Evolutionary conservation across 2,888 invertebrate genomes (phyloP), one percentile per base, ranked within the genome.

Genomic region (Netelia virgata): DNA sequence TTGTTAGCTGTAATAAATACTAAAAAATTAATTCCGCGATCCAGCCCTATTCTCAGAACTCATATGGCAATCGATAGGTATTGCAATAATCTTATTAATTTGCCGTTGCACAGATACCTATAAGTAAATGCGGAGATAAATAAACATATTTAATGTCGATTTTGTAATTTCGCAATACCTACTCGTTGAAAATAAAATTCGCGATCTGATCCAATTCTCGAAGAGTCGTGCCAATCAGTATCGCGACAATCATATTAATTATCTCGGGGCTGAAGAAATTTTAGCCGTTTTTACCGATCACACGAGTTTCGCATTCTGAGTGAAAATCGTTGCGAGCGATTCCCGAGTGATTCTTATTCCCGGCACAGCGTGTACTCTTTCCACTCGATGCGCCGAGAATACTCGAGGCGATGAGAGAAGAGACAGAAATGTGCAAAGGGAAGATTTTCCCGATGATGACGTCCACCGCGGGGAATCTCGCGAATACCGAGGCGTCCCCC

Each of bases 401-500:
- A 63, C 50, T 53, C 70, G 20, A 63, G 20, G 75, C 43, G 50
- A 50, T 50, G 69, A 55, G 23, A 59, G 9, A 28, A 63, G 59
- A 77, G 81, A 86, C 74, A 81, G 63, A 85, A 85, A 66, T 86
- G 83, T 86, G 87, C 86, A 80, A 80, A 82, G 84, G 86, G 89
- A 88, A 87, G 88, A 90, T 89, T 88, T 88, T 55, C 85, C 88
- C 73, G 76, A 83, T 85, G 88, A 91, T 88, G 91, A 86, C 88
- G 87, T 87, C 85, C 88, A 87, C 88, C 85, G 83, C 77, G 86
- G 89, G 90, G 89, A 88, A 89, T 89, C 83, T 88, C 88, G 90
- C 79, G 80, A 90, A 93, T 93, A 88, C 93, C 92, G 88, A 87
- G 88, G 90, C 92, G 92, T 93, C 89, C 89, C 89, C 92, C 92